Conservation (phyloP, 1,140 invertebrate species). For the Patella vulgata region DNA sequence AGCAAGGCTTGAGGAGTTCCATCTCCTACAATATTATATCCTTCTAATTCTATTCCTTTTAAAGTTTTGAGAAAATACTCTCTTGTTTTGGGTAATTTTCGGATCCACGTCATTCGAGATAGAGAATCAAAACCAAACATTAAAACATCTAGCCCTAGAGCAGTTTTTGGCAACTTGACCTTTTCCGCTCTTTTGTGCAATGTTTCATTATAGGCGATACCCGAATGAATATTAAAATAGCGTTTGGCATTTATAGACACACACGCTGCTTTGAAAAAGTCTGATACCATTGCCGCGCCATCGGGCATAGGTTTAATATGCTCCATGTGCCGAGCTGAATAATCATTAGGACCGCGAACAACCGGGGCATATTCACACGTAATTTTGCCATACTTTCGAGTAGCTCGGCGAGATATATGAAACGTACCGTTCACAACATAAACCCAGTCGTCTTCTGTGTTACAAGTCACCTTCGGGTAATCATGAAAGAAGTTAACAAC, state of each 20-base stretch:
- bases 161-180: not conserved
- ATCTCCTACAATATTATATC: slow-evolving; percentile 94
- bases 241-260: slow-evolving; percentile 39
- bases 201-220: slow-evolving; percentile 40
- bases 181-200: slow-evolving; percentile 16
- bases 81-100: slow-evolving; percentile 85
- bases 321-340: slow-evolving; percentile 27
- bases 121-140: slow-evolving; percentile 94
- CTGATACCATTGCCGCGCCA: slow-evolving; percentile 38
- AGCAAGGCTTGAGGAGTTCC: slow-evolving; percentile 93
- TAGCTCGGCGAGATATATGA: slow-evolving; percentile 32
- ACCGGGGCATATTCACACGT: slow-evolving; percentile 51
- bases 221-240: slow-evolving; percentile 58
- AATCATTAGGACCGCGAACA: slow-evolving; percentile 34
- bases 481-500: slow-evolving; percentile 76
- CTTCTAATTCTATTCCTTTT: slow-evolving; percentile 78
- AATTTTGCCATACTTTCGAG: slow-evolving; percentile 49
- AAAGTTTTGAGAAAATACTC: slow-evolving; percentile 78
- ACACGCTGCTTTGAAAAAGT: slow-evolving; percentile 58
- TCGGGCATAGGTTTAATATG: slow-evolving; percentile 45
- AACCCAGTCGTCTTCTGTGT: slow-evolving; percentile 65
- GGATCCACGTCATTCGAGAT: slow-evolving; percentile 85
- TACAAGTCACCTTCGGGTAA: slow-evolving; percentile 73
- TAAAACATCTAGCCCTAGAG: slow-evolving; percentile 76
- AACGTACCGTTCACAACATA: slow-evolving; percentile 47